Conservation (phyloP, 2,113 vertebrate species). For the Myotis brandtii region DNA sequence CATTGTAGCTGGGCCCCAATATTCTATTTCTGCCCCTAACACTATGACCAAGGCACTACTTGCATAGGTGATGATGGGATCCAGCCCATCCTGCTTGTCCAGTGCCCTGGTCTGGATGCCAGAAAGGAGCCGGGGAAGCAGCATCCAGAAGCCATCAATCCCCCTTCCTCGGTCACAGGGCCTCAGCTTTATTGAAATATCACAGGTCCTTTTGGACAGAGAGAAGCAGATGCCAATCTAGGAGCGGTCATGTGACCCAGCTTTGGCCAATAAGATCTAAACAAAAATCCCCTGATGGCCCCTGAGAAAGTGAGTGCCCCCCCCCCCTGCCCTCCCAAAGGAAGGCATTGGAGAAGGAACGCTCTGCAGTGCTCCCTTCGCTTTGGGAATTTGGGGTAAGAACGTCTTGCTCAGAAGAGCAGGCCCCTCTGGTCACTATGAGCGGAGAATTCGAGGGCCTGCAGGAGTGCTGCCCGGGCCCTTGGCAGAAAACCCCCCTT, state of each 20-base stretch:
- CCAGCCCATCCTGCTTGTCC: neutral
- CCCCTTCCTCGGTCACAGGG: neutral
- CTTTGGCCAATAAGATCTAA: too few relatives aligned
- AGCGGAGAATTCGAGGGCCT: neutral
- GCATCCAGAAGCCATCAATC: neutral
- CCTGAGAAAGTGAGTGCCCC: neutral
- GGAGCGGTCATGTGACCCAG: rapidly evolving
- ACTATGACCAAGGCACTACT: neutral
- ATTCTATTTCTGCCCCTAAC: too few relatives aligned
- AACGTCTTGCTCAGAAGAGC: rapidly evolving
- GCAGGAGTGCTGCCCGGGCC: neutral
- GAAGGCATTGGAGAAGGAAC: neutral
- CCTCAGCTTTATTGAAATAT: neutral
- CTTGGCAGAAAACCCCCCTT: too few relatives aligned
- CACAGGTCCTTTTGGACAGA: neutral
- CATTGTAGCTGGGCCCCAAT: too few relatives aligned
- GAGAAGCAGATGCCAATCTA: neutral
- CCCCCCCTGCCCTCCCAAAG: neutral
- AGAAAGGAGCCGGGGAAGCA: neutral
- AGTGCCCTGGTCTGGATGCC: neutral
- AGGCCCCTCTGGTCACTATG: neutral
- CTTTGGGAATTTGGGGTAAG: rapidly evolving
- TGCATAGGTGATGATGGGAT: neutral
- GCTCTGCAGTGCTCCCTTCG: too few relatives aligned
- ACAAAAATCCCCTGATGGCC: too few relatives aligned